Conservation (phyloP, 2,888 invertebrate species). For the Lysandra bellargus region DNA sequence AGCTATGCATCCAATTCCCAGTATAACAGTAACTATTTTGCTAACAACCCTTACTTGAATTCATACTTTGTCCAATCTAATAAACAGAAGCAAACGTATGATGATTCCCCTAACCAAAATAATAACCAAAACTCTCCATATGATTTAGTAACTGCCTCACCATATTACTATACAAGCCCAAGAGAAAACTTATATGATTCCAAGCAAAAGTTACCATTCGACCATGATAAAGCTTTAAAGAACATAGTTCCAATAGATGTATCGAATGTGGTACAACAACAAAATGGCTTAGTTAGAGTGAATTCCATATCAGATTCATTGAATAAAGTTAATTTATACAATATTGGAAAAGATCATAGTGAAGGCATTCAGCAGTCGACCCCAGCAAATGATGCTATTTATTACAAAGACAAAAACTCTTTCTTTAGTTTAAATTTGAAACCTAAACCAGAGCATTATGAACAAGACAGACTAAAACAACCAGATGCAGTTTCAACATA, state of each 20-base stretch:
- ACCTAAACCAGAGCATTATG: conserved; percentile 59
- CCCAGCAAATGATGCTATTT: conserved; percentile 60
- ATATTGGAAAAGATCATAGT: conserved; percentile 58
- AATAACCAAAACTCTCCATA: conserved; percentile 52
- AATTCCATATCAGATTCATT: conserved; percentile 47
- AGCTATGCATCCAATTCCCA: conserved; percentile 49
- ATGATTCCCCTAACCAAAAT: conserved; percentile 51
- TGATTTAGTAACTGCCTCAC: conserved; percentile 64
- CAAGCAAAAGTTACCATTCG: conserved; percentile 65
- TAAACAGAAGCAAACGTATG: conserved; percentile 57
- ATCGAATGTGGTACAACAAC: conserved; percentile 66
- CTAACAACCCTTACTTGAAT: conserved; percentile 42
- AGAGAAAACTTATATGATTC: conserved; percentile 55
- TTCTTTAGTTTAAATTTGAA: conserved; percentile 64
- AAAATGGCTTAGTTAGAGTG: conserved; percentile 54
- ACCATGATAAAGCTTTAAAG: conserved; percentile 74
- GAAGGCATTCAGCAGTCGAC: conserved; percentile 61
- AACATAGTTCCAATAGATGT: conserved; percentile 74
- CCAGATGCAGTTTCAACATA: conserved; percentile 52
- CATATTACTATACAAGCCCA: conserved; percentile 56
- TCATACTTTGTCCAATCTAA: conserved; percentile 48
- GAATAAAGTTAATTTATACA: conserved; percentile 51
- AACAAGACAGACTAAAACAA: conserved; percentile 53
- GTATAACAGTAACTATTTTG: conserved; percentile 45
- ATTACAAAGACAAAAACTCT: conserved; percentile 70